phyloP scores from a whole-genome alignment of 2,797 vertebrate species.

The Squalus acanthias region DNA sequence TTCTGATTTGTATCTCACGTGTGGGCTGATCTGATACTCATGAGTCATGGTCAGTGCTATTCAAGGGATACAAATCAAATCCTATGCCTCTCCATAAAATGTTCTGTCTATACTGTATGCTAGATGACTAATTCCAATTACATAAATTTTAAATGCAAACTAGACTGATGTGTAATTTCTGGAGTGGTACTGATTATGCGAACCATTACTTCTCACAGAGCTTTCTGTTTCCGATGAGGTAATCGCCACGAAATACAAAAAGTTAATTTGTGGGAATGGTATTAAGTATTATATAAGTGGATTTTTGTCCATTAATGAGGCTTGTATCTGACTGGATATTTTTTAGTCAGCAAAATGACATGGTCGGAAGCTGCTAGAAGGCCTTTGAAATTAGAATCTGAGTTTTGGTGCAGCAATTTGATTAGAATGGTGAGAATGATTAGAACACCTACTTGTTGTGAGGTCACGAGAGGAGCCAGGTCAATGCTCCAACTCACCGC shows the following conservation, averaged over 20 bases:
- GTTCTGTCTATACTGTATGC: not conserved
- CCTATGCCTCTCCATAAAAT: not conserved
- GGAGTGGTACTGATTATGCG: not conserved
- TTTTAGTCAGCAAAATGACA: not conserved
- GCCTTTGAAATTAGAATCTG: not conserved
- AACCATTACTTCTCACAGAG: not conserved
- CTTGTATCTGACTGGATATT: no score
- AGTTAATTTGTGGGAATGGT: not conserved
- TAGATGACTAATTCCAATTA: not conserved
- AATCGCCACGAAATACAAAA: not conserved
- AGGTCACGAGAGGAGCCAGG: not conserved
- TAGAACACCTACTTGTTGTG: not conserved
- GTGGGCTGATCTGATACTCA: not conserved
- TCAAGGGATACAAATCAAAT: not conserved
- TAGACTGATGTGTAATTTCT: not conserved
- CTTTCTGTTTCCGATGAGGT: not conserved
- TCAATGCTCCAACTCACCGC: not conserved
- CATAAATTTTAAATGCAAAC: not conserved
- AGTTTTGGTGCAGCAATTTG: not conserved
- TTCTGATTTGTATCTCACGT: not conserved
- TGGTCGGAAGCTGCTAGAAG: not conserved
- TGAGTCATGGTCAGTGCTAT: not conserved
- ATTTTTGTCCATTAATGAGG: not conserved
- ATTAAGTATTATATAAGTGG: not conserved
- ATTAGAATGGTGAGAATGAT: not conserved